Evolutionary conservation across 2,113 vertebrate species (phyloP).

Genomic region (Fukomys damarensis): DNA sequence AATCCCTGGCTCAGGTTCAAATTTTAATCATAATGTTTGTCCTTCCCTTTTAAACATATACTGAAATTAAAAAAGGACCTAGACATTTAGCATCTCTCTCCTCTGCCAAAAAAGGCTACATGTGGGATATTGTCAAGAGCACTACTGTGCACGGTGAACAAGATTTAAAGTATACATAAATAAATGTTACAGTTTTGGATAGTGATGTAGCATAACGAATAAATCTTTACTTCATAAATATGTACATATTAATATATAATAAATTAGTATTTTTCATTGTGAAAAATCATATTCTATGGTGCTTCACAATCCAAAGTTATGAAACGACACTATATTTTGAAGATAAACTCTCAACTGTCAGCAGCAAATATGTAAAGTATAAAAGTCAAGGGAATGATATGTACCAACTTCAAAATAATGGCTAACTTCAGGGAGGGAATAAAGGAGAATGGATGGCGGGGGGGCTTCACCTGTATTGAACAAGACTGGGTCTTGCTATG

Average conservation of each 20-base stretch:
- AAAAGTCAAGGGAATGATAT: neutral
- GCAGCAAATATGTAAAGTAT: neutral
- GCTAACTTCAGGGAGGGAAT: neutral
- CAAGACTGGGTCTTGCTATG: neutral
- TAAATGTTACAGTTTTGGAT: slow-evolving; percentile 25
- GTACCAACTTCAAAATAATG: neutral
- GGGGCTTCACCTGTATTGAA: neutral
- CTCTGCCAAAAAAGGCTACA: neutral
- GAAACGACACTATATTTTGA: slow-evolving; percentile 24
- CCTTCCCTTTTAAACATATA: slow-evolving; percentile 38
- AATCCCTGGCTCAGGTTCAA: too few relatives aligned
- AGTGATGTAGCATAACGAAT: neutral
- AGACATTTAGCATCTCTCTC: neutral
- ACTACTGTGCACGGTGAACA: neutral
- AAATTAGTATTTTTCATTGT: slow-evolving; percentile 45
- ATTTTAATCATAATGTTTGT: neutral
- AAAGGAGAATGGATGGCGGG: neutral
- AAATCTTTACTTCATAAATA: slow-evolving; percentile 28
- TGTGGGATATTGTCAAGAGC: neutral
- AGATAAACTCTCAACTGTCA: slow-evolving; percentile 36
- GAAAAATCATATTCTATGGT: slow-evolving; percentile 5
- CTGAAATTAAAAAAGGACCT: slow-evolving; percentile 34
- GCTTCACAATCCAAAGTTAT: neutral
- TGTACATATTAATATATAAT: neutral
- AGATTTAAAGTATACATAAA: slow-evolving; percentile 26